These are phyloP conservation scores for Lophura swinhoii DNA, from an alignment of 2,797 vertebrate genomes.

Conservation along the genomic window DNA sequence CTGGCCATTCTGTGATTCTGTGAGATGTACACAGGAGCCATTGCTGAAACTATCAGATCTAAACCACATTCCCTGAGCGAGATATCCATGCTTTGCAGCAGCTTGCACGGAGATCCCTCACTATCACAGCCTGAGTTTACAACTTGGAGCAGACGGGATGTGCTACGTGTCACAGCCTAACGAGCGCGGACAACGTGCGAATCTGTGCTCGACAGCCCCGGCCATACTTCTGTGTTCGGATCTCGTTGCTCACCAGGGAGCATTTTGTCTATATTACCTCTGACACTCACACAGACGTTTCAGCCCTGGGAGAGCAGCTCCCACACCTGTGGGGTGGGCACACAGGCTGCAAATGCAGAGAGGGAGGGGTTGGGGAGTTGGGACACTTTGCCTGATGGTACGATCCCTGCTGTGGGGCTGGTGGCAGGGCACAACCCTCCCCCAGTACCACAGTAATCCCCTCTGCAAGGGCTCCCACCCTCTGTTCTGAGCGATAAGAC, in stretches of 20 bases:
- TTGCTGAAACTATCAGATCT: neutral
- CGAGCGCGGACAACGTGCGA: neutral
- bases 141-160: neutral
- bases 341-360: accelerated
- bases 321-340: accelerated
- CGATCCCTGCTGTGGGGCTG: too few relatives aligned
- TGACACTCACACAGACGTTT: accelerated
- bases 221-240: neutral
- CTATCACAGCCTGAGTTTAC: neutral
- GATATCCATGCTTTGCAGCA: neutral
- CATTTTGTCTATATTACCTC: neutral
- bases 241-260: neutral
- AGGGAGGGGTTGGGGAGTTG: accelerated
- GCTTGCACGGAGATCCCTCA: neutral
- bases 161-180: neutral
- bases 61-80: neutral
- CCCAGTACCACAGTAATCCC: accelerated
- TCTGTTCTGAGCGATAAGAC: too few relatives aligned
- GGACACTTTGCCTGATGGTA: too few relatives aligned
- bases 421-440: too few relatives aligned
- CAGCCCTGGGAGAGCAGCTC: neutral
- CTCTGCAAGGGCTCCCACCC: accelerated
- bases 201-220: neutral
- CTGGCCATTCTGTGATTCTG: too few relatives aligned
- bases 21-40: neutral